Evolutionary conservation across 1,140 invertebrate species (phyloP), one percentile per base, ranked within the genome.

Genomic region (Melanaphis sacchari): DNA sequence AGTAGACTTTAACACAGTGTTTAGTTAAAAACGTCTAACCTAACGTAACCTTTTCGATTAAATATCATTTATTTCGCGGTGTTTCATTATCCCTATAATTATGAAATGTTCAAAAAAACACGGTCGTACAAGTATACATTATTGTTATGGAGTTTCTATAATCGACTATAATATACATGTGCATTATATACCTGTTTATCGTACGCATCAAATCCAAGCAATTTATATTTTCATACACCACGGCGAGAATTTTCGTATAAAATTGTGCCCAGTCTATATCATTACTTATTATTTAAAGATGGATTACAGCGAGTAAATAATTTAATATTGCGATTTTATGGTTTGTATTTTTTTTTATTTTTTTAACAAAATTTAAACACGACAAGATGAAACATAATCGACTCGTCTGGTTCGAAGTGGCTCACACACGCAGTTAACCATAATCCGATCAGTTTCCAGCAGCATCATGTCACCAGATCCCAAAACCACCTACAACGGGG

Each of bases 381-480:
- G 76, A 91, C 90, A 91, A 46, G 66, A 92, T 92, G 91, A 92
- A 92, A 92, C 76, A 92, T 92, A 82, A 92, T 92, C 90, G 41
- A 92, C 41, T 49, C 11, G 91, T 92, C 91, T 92, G 76, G 91
- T 84, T n/a, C 46, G 36, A 36, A 46, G 40, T 49, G 91, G 66
- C 76, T 84, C 91, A 38, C 91, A 82, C 91, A 92, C 66, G 91
- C 91, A 84, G 76, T 49, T 82, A 84, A 82, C 76, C 31, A 92
- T 92, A 92, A 92, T 92, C 91, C 76, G 76, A 92, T 92, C 91
- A 40, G 90, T 91, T 91, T 91, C 90, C 59, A 76, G 90, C 54
- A n/a, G 40, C 59, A 31, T 21, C 22, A 5, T 92, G 91, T 92
- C 91, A 92, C 43, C 91, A 92, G 91, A 92, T 49, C 91, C 76